Evolutionary conservation across 2,113 vertebrate species (phyloP).

Genomic region (Drymodes brunneopygia): DNA sequence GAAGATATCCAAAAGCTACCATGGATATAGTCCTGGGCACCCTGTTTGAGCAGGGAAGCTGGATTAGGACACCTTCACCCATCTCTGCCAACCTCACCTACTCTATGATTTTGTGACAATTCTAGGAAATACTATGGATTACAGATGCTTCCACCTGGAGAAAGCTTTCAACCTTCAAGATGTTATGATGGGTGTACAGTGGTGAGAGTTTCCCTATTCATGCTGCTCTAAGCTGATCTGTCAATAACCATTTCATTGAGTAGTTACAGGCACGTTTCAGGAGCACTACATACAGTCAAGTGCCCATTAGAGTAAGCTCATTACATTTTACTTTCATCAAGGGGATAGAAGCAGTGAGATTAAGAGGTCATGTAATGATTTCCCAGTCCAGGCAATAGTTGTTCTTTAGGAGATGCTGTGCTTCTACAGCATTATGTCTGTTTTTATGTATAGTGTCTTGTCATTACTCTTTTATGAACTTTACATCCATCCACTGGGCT

Average conservation of each 20-base stretch:
- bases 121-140: not conserved
- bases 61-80: not conserved
- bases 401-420: not conserved
- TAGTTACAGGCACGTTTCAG: not conserved
- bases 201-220: not conserved
- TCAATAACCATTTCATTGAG: conserved; percentile 6
- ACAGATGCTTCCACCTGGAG: not conserved
- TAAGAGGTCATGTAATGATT: conserved; percentile 12
- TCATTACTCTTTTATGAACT: conserved; percentile 28
- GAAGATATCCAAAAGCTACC: not conserved
- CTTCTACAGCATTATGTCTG: not conserved
- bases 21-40: not conserved
- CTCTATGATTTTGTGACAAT: not conserved
- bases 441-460: not conserved
- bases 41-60: not conserved
- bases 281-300: not conserved
- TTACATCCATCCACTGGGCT: not conserved
- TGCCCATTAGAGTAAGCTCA: conserved; percentile 8
- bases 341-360: not conserved
- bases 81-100: not conserved
- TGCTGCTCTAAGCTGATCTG: not conserved
- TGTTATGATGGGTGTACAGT: not conserved
- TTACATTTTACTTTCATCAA: conserved; percentile 12
- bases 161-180: not conserved
- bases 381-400: not conserved